phyloP scores from a whole-genome alignment of 2,888 invertebrate genomes.

The Volucella bombylans region DNA sequence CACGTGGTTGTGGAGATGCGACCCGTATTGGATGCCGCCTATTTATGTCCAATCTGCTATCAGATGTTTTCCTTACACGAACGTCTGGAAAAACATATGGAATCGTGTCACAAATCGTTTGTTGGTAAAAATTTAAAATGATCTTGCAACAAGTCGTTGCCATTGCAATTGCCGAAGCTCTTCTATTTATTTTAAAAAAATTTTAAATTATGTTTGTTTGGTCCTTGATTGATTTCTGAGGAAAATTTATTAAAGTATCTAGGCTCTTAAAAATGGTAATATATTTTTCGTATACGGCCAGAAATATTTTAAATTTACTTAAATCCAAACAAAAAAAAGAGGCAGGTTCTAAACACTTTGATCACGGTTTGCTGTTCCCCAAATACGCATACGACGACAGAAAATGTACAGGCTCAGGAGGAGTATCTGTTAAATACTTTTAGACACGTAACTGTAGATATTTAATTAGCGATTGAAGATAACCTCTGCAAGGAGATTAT shows the following conservation, averaged over 20 bases:
- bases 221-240: constrained; percentile 63
- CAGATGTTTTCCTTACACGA: constrained; percentile 98
- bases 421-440: constrained; percentile 24
- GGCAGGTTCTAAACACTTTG: constrained; percentile 55
- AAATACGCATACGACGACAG: constrained; percentile 1
- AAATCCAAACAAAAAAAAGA: constrained; percentile 5
- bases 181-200: not conserved
- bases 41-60: constrained; percentile 94
- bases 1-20: constrained; percentile 91
- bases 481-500: constrained; percentile 81
- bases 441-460: constrained; percentile 41
- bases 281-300: constrained; percentile 62
- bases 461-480: constrained; percentile 48
- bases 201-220: constrained; percentile 46
- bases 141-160: constrained; percentile 77
- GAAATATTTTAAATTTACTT: constrained; percentile 34
- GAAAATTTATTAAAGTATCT: constrained; percentile 53
- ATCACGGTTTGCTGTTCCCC: constrained; percentile 48
- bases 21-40: constrained; percentile 89
- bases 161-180: constrained; percentile 76
- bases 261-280: constrained; percentile 39
- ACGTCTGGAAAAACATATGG: constrained; percentile 98
- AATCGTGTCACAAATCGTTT: constrained; percentile 95
- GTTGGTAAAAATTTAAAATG: too few relatives aligned
- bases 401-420: constrained; percentile 33